Conservation (phyloP, 2,113 vertebrate species). For the Oryzias javanicus region DNA sequence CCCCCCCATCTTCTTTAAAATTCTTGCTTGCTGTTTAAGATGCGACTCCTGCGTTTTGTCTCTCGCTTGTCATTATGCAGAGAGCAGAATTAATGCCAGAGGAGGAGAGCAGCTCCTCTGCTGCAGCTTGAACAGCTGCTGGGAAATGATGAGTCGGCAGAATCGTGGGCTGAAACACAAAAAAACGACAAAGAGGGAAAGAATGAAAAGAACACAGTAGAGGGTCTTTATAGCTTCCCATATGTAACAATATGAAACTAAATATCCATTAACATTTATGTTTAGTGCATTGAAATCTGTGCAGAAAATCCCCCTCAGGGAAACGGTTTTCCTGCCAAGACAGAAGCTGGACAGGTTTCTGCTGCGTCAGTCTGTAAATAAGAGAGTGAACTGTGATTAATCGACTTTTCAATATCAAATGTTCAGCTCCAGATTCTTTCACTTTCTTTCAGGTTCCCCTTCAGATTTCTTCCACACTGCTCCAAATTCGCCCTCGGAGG, state of each 20-base stretch:
- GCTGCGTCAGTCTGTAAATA: constrained; percentile 61
- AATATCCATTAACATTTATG: too few relatives aligned
- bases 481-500: constrained; percentile 67
- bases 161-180: constrained; percentile 36
- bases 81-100: constrained; percentile 5
- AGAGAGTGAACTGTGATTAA: constrained; percentile 21
- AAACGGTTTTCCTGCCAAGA: constrained; percentile 28
- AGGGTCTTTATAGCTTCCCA: not conserved
- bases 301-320: constrained; percentile 29
- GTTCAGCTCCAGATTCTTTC: constrained; percentile 11
- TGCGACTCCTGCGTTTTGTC: constrained; percentile 16
- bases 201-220: constrained; percentile 8
- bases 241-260: too few relatives aligned
- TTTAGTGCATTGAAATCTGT: too few relatives aligned
- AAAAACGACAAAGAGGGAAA: constrained; percentile 48
- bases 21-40: constrained; percentile 23
- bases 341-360: constrained; percentile 55
- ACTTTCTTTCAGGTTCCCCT: constrained; percentile 57
- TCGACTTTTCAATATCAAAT: constrained; percentile 4
- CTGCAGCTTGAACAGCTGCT: constrained; percentile 31
- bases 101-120: constrained; percentile 47
- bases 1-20: constrained; percentile 2
- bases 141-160: constrained; percentile 57
- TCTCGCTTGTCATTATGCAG: constrained; percentile 28
- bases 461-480: constrained; percentile 75